phyloP scores from a whole-genome alignment of 1,140 invertebrate species.

The Rhagoletis pomonella region DNA sequence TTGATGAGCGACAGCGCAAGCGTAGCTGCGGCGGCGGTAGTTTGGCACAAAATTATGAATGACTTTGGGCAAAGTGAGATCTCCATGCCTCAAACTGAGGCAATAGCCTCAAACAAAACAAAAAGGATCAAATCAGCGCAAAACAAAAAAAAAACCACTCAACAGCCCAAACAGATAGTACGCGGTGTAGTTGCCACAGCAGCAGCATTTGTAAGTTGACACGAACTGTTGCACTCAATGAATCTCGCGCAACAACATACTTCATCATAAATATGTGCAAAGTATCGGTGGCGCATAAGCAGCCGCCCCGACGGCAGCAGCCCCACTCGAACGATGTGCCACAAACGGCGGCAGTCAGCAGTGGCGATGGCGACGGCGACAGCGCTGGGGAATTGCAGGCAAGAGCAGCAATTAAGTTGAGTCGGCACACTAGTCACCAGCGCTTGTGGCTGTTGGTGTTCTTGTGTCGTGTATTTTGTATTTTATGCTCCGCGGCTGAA shows the following conservation, averaged over 20 bases:
- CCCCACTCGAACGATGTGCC: not conserved
- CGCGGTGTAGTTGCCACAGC: slow-evolving; percentile 1
- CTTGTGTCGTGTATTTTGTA: slow-evolving; percentile 25
- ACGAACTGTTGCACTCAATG: slow-evolving; percentile 59
- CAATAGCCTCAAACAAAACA: not conserved
- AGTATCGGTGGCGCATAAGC: slow-evolving; percentile 54
- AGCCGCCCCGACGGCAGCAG: slow-evolving; percentile 3
- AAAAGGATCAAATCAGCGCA: not conserved
- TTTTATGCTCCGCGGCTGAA: not conserved
- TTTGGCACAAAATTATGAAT: slow-evolving; percentile 57
- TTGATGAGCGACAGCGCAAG: slow-evolving; percentile 24
- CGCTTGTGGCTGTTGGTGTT: not conserved
- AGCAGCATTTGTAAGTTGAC: slow-evolving; percentile 42
- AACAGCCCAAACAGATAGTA: slow-evolving; percentile 11
- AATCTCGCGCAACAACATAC: slow-evolving; percentile 57
- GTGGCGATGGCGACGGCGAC: not conserved
- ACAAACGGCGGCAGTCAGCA: not conserved
- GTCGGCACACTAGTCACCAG: not conserved
- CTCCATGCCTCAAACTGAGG: slow-evolving; percentile 40
- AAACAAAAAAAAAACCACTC: slow-evolving; percentile 33
- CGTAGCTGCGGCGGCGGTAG: not conserved
- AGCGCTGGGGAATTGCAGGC: not conserved
- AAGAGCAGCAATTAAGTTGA: slow-evolving; percentile 59
- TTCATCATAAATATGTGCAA: slow-evolving; percentile 58
- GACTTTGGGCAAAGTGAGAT: slow-evolving; percentile 55